Evolutionary conservation across 2,797 vertebrate genomes (phyloP), one percentile per base, ranked within the genome.

Genomic region (Hapalemur alaotrensis): DNA sequence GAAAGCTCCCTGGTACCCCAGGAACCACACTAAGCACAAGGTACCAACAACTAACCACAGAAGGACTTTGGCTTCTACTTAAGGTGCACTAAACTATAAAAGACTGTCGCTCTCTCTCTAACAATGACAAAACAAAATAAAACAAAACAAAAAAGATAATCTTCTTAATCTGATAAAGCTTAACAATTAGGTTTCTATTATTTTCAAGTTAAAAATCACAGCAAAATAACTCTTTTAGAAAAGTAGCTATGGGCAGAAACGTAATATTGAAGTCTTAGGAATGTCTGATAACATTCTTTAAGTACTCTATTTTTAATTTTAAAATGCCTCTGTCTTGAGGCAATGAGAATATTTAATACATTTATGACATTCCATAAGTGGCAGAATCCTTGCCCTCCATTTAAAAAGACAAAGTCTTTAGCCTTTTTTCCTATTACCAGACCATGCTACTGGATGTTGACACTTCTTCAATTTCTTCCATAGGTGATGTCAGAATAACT

Each of bases 381-480:
- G 83, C 5, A 32, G 41, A 95, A 38, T 87, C 4, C 32, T 3
- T 93, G 70, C 13, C 18, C 14, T 65, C 7, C 10, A 8, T 69
- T 73, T 85, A 30, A 96, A 91, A n/a, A 85, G 46, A 48, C 28
- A 67, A 82, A 32, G 12, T 52, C 65, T 83, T 82, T 57, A 67
- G 41, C 5, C 18, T 73, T 65, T 79, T 87, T 61, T 63, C 30
- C 48, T 78, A 13, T 76, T 82, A 89, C 7, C 9, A 91, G 54
- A 48, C 41, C 84, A n/a, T 30, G 57, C 4, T 91, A 72, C 41
- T 83, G 23, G 11, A 65, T 75, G 25, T 70, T 93, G 83, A 90
- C 75, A 96, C 32, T 93, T 95, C 17, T 91, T 95, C 84, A 96
- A 43, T 94, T 93, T 95, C 65, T 59, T 93, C 48, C 28, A 38